Evolutionary conservation across 2,113 vertebrate species (phyloP).

Genomic region (Castor canadensis): DNA sequence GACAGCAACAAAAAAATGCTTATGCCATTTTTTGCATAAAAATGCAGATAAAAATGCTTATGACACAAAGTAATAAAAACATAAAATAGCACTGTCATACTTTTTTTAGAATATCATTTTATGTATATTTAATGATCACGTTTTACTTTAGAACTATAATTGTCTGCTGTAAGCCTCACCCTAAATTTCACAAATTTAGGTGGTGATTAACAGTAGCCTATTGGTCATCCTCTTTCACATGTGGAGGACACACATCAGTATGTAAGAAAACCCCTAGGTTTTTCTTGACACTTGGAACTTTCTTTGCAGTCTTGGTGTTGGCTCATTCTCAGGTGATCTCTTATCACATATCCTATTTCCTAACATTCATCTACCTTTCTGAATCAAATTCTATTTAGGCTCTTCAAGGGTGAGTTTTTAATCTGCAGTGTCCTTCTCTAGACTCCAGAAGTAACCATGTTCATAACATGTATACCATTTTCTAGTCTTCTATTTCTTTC

Average conservation of each 20-base stretch:
- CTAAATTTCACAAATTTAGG: conserved; percentile 36
- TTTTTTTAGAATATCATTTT: conserved; percentile 14
- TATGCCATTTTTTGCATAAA: neutral
- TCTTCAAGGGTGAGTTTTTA: neutral
- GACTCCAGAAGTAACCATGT: neutral
- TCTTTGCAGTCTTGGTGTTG: neutral
- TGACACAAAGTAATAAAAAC: neutral
- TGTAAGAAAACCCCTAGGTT: neutral
- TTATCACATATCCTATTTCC: neutral
- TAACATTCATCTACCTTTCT: conserved; percentile 9
- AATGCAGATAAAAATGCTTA: neutral
- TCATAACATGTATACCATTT: neutral
- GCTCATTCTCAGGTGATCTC: neutral
- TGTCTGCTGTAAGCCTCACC: neutral
- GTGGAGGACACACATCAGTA: neutral
- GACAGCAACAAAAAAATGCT: too few species aligned
- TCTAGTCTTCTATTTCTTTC: neutral
- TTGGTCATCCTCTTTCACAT: neutral
- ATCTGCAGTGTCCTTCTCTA: neutral
- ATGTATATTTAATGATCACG: neutral
- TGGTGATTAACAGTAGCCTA: neutral
- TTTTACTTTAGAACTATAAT: neutral
- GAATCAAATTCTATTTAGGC: conserved; percentile 23
- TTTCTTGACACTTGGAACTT: neutral
- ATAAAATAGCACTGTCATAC: neutral